Base-by-base conservation (phyloP, 2,797 vertebrate species). In the Balearica regulorum region DNA sequence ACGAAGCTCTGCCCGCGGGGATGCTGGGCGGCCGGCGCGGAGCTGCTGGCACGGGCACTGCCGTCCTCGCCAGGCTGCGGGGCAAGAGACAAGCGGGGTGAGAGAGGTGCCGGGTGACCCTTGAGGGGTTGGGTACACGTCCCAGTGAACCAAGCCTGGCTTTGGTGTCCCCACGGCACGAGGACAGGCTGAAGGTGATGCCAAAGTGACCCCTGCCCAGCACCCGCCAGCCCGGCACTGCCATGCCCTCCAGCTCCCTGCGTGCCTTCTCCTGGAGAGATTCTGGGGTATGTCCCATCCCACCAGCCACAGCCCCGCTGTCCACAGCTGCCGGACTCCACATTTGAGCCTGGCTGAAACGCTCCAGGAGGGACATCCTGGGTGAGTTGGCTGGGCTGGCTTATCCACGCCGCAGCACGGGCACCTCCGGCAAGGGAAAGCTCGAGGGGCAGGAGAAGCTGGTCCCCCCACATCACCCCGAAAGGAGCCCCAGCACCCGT, bases 1-100 rank as follows among this genome's bases (percentile, higher is more conserved):
- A 99, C 99, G 31, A 99, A 99, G 96, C 99, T 99, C 93, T 99
- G 98, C 31, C 98, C 98, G 16, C 66, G 90, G 39, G 98, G 94
- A 18, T 86, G 94, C 43, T 48, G 96, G 49, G 83, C 5, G 11
- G 98, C 95, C 1, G 97, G 94, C 7, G 94, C 90, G 21, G 95
- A 55, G 89, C 91, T 95, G 84, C 96, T 89, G 22, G 96, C 94
- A 80, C 91, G 72, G 3, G 97, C 79, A 39, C 94, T 89, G 44
- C 97, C 96, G 1, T 98, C 98, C 62, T 77, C 92, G 54, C 93
- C 92, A 15, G 91, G 97, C 99, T 99, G 97, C 19, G 83, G 97
- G 97, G 19, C 68, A 96, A 94, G 80, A 84, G 22, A 83, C 49
- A 80, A 62, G 39, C 0, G 1, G 49, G 29, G 16, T 96, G 57